Base-by-base conservation (phyloP, 2,113 vertebrate genomes). In the Tragulus kanchil region DNA sequence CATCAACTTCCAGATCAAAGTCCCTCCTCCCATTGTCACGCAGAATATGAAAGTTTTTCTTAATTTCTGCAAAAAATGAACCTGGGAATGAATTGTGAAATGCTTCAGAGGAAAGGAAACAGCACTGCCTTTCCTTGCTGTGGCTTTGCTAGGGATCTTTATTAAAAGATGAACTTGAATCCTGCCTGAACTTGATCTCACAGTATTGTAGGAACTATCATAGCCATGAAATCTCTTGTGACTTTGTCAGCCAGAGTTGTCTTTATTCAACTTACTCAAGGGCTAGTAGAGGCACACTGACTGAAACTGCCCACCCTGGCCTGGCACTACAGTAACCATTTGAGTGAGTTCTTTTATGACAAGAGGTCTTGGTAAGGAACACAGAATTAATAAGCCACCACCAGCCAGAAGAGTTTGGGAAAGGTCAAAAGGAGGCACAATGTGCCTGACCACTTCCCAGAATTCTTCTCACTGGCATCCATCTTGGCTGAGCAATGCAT, bases 221-320 rank as follows among this genome's bases (percentile, higher is more conserved):
- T 59, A 88, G 56, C 78, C 28, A 48, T 14, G 73, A 91, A 82
- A 85, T 83, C 42, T 85, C 54, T 19, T 89, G 91, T 0, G 25
- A 36, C 56, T 88, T 79, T 77, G 65, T 48, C 48, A 77, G 45
- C 79, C 83, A 78, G 36, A 81, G 19, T 28, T 95, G 31, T 90
- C 79, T 86, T 85, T 96, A 31, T 91, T 94, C 78, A 84, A 92
- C 69, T 91, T 45, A 89, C 58, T 56, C 71, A 86, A 89, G 50
- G 45, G 52, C 65, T 86, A 58, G 58, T 48, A 78, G 84, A 75
- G 69, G 45, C 36, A 45, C 8, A n/a, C n/a, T n/a, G n/a, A n/a
- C n/a, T n/a, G n/a, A n/a, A n/a, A n/a, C n/a, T n/a, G n/a, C n/a
- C n/a, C n/a, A n/a, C n/a, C n/a, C n/a, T n/a, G n/a, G n/a, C n/a